phyloP scores from a whole-genome alignment of 2,888 invertebrate species.

The Sycophila texana region DNA sequence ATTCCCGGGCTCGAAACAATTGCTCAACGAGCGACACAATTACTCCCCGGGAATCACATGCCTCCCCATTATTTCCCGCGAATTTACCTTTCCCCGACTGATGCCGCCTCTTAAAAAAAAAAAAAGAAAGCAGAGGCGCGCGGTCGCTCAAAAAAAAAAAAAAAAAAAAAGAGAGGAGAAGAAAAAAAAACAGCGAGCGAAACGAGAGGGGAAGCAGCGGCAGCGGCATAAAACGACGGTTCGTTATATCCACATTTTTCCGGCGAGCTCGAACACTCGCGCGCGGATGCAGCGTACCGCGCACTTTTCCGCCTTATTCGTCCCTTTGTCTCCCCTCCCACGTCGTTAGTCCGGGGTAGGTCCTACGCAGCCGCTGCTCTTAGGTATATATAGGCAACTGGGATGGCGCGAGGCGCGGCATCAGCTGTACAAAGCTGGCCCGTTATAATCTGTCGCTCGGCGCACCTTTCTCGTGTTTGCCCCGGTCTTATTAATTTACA shows the following conservation, averaged over 20 bases:
- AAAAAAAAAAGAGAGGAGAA: background rate
- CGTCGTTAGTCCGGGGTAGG: background rate
- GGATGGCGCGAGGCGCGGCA: background rate
- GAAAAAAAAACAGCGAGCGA: background rate
- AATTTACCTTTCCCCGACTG: background rate
- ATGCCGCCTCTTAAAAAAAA: background rate
- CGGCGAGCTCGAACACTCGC: background rate
- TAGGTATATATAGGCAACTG: background rate
- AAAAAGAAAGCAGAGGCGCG: background rate
- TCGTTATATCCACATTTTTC: conserved; percentile 36
- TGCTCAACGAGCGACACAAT: too few species aligned
- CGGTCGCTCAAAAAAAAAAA: background rate
- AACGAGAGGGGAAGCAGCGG: background rate
- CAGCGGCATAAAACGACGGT: conserved; percentile 3
- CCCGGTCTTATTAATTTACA: conserved; percentile 47
- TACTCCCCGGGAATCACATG: background rate
- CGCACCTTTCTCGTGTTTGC: conserved; percentile 42
- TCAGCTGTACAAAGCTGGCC: conserved; percentile 45
- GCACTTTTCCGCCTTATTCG: conserved; percentile 37
- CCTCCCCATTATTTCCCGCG: background rate
- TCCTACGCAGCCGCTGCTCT: background rate
- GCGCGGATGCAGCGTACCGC: background rate
- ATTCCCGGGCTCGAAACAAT: too few species aligned
- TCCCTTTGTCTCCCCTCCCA: conserved; percentile 25
- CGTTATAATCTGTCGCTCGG: conserved; percentile 48